These are phyloP conservation scores for Proteles cristata DNA, from an alignment of 2,113 vertebrate species.

Conservation along the genomic window DNA sequence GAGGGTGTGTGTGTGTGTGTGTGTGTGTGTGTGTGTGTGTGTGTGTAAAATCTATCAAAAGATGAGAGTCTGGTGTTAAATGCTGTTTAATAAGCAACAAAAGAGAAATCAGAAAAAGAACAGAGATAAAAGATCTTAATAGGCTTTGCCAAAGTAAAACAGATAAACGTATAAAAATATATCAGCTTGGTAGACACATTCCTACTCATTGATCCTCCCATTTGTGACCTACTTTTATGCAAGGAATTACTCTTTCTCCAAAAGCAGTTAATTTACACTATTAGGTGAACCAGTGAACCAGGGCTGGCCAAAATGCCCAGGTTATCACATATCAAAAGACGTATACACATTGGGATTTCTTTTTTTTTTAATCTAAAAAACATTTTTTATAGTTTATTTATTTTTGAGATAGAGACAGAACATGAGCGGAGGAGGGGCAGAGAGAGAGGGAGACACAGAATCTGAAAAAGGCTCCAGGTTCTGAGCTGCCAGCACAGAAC, in stretches of 20 bases:
- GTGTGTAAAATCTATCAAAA: slow-evolving; percentile 26
- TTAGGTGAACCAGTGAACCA: not conserved
- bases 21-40: not conserved
- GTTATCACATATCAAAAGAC: not conserved
- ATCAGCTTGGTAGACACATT: slow-evolving; percentile 19
- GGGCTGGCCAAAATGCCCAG: not conserved
- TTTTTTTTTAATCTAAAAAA: no score
- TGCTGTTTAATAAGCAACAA: slow-evolving; percentile 51
- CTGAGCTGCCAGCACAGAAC: no score
- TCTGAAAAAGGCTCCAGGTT: no score
- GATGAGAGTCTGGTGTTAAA: slow-evolving; percentile 30
- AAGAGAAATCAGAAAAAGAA: slow-evolving; percentile 20
- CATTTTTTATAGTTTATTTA: no score
- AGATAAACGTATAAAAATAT: slow-evolving; percentile 39
- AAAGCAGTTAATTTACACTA: not conserved
- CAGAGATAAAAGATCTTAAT: not conserved
- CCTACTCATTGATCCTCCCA: not conserved
- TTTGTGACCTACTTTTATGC: slow-evolving; percentile 14
- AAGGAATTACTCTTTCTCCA: slow-evolving; percentile 40
- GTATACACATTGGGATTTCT: not conserved
- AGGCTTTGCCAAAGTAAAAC: slow-evolving; percentile 29
- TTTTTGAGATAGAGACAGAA: no score
- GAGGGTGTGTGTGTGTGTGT: no score
- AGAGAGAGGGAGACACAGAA: no score
- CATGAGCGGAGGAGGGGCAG: no score